Base-by-base conservation (phyloP, 1,140 invertebrate species). In the Neotoxoptera formosana region DNA sequence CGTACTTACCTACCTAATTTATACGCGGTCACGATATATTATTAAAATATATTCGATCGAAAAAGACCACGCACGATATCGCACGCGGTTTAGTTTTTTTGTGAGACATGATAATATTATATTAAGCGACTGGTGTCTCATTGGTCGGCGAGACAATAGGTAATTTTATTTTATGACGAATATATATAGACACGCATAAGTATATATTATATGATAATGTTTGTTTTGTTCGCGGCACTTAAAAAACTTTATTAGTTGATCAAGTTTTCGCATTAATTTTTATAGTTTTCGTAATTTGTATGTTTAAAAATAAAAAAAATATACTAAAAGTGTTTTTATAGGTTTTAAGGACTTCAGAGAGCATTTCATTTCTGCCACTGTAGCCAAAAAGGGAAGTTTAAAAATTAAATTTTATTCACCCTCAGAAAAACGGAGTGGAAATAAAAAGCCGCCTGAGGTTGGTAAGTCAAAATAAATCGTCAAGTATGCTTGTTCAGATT, bases 331-430 rank as follows among this genome's bases (percentile, higher is more conserved):
- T 93, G 81, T 86, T 93, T 86, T 51, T 84, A n/a, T 53, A 51
- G 45, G 91, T 92, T 86, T 92, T 30, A 51, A 93, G 60, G 17
- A 83, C 81, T 41, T 93, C 53, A 83, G 34, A 51, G 25, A 93
- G 48, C 91, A 36, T 93, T 93, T 45, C 91, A 86, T 84, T 84
- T 56, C 17, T 41, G 34, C 23, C n/a, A 45, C 81, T 53, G 41
- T 86, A 86, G 41, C 90, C 76, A 84, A 84, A 53, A 56, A 83
- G 91, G 81, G 48, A 56, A 84, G 76, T 93, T 93, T 83, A 93
- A 93, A 93, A 93, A 84, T 93, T 84, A 93, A 93, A 93, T 93
- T 93, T 93, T 93, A 93, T 93, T 83, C 81, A 93, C 91, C 91
- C 91, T 93, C 91, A 30, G 48, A 93, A 93, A 36, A 86, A n/a